Percentiles rank a stretch among this genome's conserved stretches.
Evolutionary conservation across 2,888 invertebrate genomes (phyloP).

Genomic region (Phasia obesa): DNA sequence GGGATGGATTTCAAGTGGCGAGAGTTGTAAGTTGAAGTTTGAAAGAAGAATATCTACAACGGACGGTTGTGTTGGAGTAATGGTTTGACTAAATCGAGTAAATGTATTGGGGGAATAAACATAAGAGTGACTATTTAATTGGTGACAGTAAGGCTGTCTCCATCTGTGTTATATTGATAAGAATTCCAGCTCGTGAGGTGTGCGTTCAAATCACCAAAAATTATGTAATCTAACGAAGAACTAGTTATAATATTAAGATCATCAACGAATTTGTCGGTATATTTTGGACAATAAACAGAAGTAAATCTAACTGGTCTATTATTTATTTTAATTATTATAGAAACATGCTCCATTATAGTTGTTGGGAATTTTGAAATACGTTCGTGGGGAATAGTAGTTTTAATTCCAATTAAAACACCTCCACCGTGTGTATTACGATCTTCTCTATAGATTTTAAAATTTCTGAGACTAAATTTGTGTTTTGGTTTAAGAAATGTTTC

Average conservation of each 20-base stretch:
- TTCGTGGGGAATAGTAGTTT: constrained; percentile 20
- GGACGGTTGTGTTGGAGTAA: constrained; percentile 8
- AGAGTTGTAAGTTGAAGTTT: constrained; percentile 20
- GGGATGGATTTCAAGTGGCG: constrained; percentile 14
- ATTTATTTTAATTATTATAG: constrained; percentile 3
- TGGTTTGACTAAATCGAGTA: constrained; percentile 35
- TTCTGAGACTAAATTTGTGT: constrained; percentile 23
- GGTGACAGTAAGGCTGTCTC: constrained; percentile 21
- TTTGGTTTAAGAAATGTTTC: too few species aligned
- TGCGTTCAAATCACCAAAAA: too few species aligned
- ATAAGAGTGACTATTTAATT: constrained; percentile 17
- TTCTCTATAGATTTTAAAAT: constrained; percentile 28
- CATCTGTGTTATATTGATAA: constrained; percentile 10
- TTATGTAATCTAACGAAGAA: too few species aligned
- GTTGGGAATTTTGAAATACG: constrained; percentile 11
- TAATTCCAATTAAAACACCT: constrained; percentile 36
- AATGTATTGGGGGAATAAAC: constrained; percentile 7
- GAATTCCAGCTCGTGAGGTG: constrained; percentile 23
- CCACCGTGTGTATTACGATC: constrained; percentile 28
- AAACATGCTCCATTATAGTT: constrained; percentile 22
- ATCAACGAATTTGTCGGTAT: too few species aligned
- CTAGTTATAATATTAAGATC: too few species aligned
- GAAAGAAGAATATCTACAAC: constrained; percentile 20
- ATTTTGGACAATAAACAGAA: constrained; percentile 35
- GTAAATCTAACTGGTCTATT: constrained; percentile 23